phyloP scores from a whole-genome alignment of 2,797 vertebrate species.

The Odontamblyopus rebecca region DNA sequence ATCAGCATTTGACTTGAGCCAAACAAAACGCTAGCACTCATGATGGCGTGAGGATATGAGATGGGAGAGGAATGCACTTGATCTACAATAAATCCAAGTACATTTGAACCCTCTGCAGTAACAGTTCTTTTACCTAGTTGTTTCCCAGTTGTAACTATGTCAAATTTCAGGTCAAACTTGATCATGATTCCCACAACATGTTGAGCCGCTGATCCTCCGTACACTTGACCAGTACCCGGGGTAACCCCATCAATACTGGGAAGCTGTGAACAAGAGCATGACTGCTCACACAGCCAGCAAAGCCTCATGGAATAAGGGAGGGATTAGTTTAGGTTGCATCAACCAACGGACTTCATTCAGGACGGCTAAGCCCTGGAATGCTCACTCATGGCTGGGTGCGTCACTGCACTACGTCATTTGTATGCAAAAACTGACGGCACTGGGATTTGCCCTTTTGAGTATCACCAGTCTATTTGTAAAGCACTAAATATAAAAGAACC shows the following conservation, averaged over 20 bases:
- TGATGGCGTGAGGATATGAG: constrained; percentile 58
- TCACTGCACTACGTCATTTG: constrained; percentile 31
- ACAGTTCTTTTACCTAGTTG: constrained; percentile 52
- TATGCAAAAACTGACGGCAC: constrained; percentile 22
- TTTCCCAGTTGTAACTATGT: background rate
- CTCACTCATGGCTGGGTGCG: constrained; percentile 41
- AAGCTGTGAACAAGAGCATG: constrained; percentile 57
- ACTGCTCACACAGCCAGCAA: constrained; percentile 71
- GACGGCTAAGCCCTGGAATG: constrained; percentile 66
- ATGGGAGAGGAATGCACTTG: constrained; percentile 52
- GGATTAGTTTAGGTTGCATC: constrained; percentile 62
- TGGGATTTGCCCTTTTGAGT: background rate
- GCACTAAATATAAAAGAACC: background rate
- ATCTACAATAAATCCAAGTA: constrained; percentile 46
- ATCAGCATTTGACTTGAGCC: constrained; percentile 52
- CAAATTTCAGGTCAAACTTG: constrained; percentile 9
- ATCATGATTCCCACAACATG: constrained; percentile 17
- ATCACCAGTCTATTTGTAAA: background rate
- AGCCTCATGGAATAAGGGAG: constrained; percentile 69
- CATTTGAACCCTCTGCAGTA: constrained; percentile 39
- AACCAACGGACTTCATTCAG: constrained; percentile 63
- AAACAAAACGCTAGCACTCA: constrained; percentile 71
- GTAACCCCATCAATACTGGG: constrained; percentile 48
- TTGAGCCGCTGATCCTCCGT: constrained; percentile 28
- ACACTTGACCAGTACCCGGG: constrained; percentile 47